Conservation (phyloP, 2,113 vertebrate species). For the Labrus mixtus region DNA sequence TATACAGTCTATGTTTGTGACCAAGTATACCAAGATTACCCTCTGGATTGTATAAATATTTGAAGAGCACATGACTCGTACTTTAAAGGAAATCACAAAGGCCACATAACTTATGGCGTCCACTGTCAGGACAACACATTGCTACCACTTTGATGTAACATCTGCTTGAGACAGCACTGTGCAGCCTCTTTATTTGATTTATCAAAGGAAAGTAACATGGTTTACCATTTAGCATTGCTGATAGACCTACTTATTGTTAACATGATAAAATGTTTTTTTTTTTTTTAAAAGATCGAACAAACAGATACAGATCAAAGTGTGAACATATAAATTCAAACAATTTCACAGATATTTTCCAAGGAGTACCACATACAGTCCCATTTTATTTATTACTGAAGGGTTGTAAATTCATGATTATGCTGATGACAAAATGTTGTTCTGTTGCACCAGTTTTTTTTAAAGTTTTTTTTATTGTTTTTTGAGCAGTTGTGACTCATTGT, state of each 20-base stretch:
- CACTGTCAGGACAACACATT: constrained; percentile 1
- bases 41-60: background rate
- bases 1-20: background rate
- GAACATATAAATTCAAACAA: background rate
- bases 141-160: background rate
- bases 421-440: background rate
- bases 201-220: background rate
- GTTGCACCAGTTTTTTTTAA: background rate
- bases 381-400: background rate
- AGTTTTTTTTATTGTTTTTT: background rate
- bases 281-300: background rate
- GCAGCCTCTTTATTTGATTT: background rate
- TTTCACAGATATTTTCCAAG: background rate
- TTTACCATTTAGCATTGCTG: background rate
- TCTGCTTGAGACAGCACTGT: background rate
- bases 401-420: background rate
- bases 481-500: no score
- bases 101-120: no score
- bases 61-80: background rate
- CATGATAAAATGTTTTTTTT: background rate
- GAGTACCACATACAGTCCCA: background rate
- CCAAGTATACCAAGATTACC: background rate
- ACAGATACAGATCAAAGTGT: background rate
- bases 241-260: background rate
- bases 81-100: constrained; percentile 22